Evolutionary conservation across 2,113 vertebrate genomes (phyloP).

Genomic region (Xiphias gladius): DNA sequence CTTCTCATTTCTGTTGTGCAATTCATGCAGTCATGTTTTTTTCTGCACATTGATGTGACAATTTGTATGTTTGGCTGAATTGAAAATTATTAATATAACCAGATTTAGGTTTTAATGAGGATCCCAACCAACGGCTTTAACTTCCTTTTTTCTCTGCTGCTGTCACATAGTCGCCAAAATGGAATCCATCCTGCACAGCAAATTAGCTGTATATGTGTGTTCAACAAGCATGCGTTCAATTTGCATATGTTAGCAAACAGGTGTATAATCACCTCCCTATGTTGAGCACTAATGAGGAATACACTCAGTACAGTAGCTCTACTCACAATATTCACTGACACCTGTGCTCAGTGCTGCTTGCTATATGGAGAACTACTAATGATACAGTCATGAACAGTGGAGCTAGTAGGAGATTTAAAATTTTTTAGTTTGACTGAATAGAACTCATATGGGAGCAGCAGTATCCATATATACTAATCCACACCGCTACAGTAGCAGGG

Average conservation of each 20-base stretch:
- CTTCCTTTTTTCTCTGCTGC: not conserved
- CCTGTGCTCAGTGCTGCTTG: not conserved
- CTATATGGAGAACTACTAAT: slow-evolving; percentile 25
- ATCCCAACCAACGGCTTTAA: not conserved
- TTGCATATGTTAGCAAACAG: slow-evolving; percentile 22
- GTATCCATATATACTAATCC: not conserved
- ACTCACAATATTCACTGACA: slow-evolving; percentile 13
- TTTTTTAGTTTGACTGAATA: slow-evolving; percentile 28
- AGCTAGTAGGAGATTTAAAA: slow-evolving; percentile 12
- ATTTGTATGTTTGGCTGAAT: slow-evolving; percentile 2
- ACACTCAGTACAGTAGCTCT: not conserved
- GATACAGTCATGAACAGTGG: slow-evolving; percentile 15
- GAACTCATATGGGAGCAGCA: slow-evolving; percentile 5
- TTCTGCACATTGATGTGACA: not conserved
- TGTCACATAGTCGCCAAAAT: not conserved
- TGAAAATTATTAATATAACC: slow-evolving; percentile 15
- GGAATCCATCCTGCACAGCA: not conserved
- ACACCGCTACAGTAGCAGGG: not conserved
- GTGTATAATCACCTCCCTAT: slow-evolving; percentile 34
- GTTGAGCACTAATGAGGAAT: slow-evolving; percentile 39
- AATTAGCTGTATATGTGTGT: not conserved
- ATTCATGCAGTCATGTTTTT: not conserved
- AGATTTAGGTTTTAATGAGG: slow-evolving; percentile 17
- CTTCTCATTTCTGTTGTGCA: not conserved
- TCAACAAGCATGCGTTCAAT: slow-evolving; percentile 11